phyloP scores from a whole-genome alignment of 2,888 invertebrate species.

The Ophion costatus region DNA sequence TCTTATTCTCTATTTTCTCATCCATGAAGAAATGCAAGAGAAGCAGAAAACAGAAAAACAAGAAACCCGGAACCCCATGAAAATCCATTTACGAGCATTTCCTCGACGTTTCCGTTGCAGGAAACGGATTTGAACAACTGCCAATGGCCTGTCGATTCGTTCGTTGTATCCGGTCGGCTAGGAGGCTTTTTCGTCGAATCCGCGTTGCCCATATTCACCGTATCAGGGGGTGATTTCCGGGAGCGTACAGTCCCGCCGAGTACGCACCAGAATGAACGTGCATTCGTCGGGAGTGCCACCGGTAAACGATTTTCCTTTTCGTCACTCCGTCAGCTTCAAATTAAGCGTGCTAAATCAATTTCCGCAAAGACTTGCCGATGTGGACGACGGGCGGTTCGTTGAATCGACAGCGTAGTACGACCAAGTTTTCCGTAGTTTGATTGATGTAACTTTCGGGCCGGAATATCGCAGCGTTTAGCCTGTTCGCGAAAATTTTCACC shows the following conservation, averaged over 20 bases:
- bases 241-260: background rate
- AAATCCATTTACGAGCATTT: background rate
- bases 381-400: background rate
- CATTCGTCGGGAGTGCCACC: constrained; percentile 11
- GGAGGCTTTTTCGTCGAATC: background rate
- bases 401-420: background rate
- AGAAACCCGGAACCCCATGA: background rate
- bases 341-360: constrained; percentile 49
- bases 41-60: background rate
- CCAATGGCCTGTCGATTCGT: background rate
- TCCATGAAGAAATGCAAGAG: background rate
- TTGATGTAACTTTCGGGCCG: background rate
- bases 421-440: background rate
- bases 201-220: background rate
- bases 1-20: background rate
- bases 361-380: background rate
- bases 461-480: no score
- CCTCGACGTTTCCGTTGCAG: background rate
- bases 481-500: no score
- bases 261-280: background rate
- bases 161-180: background rate
- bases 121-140: background rate
- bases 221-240: background rate
- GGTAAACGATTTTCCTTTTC: constrained; percentile 46
- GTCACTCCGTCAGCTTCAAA: constrained; percentile 28